phyloP scores from a whole-genome alignment of 2,113 vertebrate genomes.

The Perccottus glenii region DNA sequence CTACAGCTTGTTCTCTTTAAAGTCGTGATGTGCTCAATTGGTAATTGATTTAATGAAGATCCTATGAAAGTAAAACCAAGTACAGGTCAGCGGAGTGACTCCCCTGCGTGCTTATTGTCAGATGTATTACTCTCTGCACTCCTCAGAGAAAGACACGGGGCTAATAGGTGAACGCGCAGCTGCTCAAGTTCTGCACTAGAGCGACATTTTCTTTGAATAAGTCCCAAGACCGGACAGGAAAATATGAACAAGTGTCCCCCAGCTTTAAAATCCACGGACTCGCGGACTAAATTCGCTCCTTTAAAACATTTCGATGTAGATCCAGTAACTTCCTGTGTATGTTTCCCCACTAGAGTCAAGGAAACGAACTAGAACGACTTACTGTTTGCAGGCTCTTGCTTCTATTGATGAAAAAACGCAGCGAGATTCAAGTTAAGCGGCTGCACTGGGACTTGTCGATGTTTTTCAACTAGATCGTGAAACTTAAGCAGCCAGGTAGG shows the following conservation, averaged over 20 bases:
- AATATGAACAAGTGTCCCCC: neutral
- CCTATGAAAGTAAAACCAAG: conserved; percentile 89
- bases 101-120: conserved; percentile 85
- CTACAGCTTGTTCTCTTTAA: conserved; percentile 6
- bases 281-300: too few species aligned
- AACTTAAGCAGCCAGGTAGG: conserved; percentile 86
- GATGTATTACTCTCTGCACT: conserved; percentile 85
- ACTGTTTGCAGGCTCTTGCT: conserved; percentile 41
- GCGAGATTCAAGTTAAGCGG: conserved; percentile 55
- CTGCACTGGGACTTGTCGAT: conserved; percentile 73
- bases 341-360: conserved; percentile 32
- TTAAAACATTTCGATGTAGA: conserved; percentile 14
- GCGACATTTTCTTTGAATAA: conserved; percentile 44
- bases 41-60: conserved; percentile 97
- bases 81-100: conserved; percentile 87
- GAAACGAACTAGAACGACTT: conserved; percentile 31
- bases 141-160: conserved; percentile 89
- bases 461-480: conserved; percentile 78
- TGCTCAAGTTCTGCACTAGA: conserved; percentile 80
- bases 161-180: conserved; percentile 90
- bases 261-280: conserved; percentile 16
- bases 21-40: conserved; percentile 86
- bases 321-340: conserved; percentile 10
- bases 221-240: conserved; percentile 44
- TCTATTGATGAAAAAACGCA: conserved; percentile 43